These are phyloP conservation scores for Chymomyza procnemis DNA, from an alignment of 2,888 invertebrate species.

Conservation along the genomic window DNA sequence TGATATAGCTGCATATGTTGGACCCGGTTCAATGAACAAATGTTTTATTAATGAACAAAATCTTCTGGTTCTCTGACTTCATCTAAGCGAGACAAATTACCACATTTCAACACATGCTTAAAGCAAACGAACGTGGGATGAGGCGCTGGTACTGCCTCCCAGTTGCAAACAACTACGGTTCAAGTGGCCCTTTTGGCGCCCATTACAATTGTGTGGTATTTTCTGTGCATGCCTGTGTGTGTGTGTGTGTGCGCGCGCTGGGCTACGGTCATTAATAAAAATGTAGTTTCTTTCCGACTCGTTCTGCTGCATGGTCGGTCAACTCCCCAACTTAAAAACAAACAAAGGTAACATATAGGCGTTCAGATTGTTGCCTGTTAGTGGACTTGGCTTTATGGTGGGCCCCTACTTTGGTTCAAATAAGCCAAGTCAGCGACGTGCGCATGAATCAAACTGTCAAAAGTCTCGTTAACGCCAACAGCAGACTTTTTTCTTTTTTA, in stretches of 20 bases:
- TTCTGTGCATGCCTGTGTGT: constrained; percentile 5
- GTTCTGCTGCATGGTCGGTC: constrained; percentile 42
- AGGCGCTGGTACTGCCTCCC: constrained; percentile 40
- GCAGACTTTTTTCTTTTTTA: constrained; percentile 60
- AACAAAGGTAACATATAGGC: constrained; percentile 62
- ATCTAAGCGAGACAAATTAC: constrained; percentile 72
- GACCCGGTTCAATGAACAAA: constrained; percentile 52
- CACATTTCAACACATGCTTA: constrained; percentile 72
- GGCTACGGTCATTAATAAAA: constrained; percentile 67
- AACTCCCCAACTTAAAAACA: constrained; percentile 57
- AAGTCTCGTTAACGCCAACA: constrained; percentile 78
- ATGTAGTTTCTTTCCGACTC: constrained; percentile 48
- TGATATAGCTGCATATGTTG: constrained; percentile 1
- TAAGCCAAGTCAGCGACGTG: constrained; percentile 71
- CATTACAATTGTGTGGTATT: constrained; percentile 66
- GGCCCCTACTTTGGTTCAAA: constrained; percentile 63
- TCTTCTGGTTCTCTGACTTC: background rate
- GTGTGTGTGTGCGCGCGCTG: constrained; percentile 5
- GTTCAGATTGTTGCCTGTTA: constrained; percentile 34
- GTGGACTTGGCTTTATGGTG: constrained; percentile 35
- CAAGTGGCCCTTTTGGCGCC: constrained; percentile 72
- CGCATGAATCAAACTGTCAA: constrained; percentile 78
- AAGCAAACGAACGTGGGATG: constrained; percentile 33
- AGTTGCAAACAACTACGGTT: constrained; percentile 17
- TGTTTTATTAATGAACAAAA: constrained; percentile 75